Conservation (phyloP, 92 coral and sea anemone genomes). For the Porites lobata region DNA sequence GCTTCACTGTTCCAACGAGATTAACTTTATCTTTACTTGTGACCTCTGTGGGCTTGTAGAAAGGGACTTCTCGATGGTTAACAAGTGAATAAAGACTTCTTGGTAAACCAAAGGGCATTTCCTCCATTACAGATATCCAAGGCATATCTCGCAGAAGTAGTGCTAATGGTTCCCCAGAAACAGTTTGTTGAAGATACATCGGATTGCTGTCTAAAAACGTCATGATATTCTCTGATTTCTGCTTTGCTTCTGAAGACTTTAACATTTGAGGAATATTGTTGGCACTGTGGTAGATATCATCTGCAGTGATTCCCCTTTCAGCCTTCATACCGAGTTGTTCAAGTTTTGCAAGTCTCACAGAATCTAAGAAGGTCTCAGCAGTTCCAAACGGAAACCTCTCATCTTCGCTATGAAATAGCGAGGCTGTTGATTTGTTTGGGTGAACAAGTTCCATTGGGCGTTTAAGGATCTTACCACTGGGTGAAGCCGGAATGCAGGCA, state of each 20-base stretch:
- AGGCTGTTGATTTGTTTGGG: constrained; percentile 65
- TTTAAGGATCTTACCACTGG: constrained; percentile 60
- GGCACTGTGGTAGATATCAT: constrained; percentile 46
- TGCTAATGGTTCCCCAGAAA: constrained; percentile 17
- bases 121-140: constrained; percentile 61
- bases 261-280: constrained; percentile 7
- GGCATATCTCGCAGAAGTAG: constrained; percentile 33
- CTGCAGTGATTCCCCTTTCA: constrained; percentile 44
- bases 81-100: constrained; percentile 37
- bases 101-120: constrained; percentile 56
- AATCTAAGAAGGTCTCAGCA: constrained; percentile 43
- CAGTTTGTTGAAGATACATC: constrained; percentile 11
- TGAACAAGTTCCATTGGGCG: constrained; percentile 69
- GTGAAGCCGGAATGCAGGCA: constrained; percentile 80
- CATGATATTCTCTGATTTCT: constrained; percentile 53
- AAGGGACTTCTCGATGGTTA: not conserved
- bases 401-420: constrained; percentile 73
- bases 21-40: constrained; percentile 30
- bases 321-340: constrained; percentile 78
- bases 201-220: constrained; percentile 37
- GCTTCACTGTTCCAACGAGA: constrained; percentile 70
- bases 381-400: constrained; percentile 74
- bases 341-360: constrained; percentile 60
- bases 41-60: constrained; percentile 69
- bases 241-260: constrained; percentile 14